These are phyloP conservation scores for Harpagoxenus sublaevis DNA, from an alignment of 2,888 invertebrate species.

Conservation along the genomic window DNA sequence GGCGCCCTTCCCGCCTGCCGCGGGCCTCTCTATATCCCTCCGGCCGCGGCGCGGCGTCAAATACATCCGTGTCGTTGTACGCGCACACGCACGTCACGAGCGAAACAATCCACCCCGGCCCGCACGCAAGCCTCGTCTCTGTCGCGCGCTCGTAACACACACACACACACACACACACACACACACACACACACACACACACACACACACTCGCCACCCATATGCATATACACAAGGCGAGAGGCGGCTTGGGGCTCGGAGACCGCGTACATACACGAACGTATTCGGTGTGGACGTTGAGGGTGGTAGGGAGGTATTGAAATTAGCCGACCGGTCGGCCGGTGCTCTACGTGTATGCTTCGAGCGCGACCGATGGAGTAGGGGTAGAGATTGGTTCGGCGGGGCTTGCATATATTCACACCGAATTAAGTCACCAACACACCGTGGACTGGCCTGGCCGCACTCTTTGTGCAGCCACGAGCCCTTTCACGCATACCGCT, in stretches of 20 bases:
- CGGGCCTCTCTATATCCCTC: conserved; percentile 30
- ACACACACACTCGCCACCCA: neutral
- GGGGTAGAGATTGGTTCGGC: conserved; percentile 73
- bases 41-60: conserved; percentile 68
- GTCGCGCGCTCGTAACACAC: conserved; percentile 58
- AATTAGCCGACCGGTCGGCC: conserved; percentile 81
- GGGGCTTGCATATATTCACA: conserved; percentile 82
- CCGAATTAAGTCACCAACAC: conserved; percentile 84
- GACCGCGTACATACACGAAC: conserved; percentile 27
- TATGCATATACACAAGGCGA: conserved; percentile 35
- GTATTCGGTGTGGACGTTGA: conserved; percentile 16
- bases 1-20: conserved; percentile 10
- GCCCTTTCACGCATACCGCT: conserved; percentile 79
- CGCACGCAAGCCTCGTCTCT: conserved; percentile 55
- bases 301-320: conserved; percentile 80
- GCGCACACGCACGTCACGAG: conserved; percentile 66
- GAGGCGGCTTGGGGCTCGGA: conserved; percentile 23
- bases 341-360: conserved; percentile 62
- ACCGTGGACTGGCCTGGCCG: conserved; percentile 69
- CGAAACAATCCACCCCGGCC: conserved; percentile 73
- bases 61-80: conserved; percentile 71
- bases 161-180: neutral
- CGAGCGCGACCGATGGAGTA: conserved; percentile 63
- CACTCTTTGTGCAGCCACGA: conserved; percentile 80
- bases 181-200: conserved; percentile 2